Evolutionary conservation across 2,797 vertebrate genomes (phyloP).

Genomic region (Botia kubotai): DNA sequence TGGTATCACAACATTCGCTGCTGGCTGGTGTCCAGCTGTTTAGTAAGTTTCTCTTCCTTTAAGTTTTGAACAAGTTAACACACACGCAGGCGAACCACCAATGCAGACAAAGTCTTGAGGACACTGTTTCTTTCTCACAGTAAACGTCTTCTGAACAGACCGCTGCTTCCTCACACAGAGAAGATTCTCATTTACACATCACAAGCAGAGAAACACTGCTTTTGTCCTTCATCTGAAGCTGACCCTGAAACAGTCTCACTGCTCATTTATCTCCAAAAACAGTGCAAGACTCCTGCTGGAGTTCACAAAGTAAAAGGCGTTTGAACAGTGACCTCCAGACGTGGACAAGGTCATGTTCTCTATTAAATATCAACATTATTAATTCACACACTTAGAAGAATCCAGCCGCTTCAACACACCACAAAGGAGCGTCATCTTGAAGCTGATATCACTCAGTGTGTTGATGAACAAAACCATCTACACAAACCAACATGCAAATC

Average conservation of each 20-base stretch:
- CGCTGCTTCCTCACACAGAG: slow-evolving; percentile 30
- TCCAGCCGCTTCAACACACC: not conserved
- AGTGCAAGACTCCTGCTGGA: not conserved
- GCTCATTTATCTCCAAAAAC: slow-evolving; percentile 32
- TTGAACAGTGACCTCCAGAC: not conserved
- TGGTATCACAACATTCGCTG: not conserved
- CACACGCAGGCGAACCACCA: not conserved
- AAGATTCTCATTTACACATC: slow-evolving; percentile 35
- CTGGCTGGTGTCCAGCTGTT: not conserved
- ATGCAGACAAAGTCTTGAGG: slow-evolving; percentile 31
- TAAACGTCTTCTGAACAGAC: slow-evolving; percentile 54
- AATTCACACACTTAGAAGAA: not conserved
- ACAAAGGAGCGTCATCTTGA: not conserved
- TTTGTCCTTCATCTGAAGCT: slow-evolving; percentile 25
- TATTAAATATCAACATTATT: not conserved
- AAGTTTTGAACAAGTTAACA: not conserved
- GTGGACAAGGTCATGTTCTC: not conserved
- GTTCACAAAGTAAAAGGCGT: not conserved
- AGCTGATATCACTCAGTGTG: not conserved
- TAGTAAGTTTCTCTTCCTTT: not conserved
- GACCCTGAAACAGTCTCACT: slow-evolving; percentile 29
- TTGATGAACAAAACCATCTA: not conserved
- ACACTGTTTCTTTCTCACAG: slow-evolving; percentile 23
- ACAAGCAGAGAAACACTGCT: not conserved
- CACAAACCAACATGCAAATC: slow-evolving; percentile 5